These are phyloP conservation scores for Acanthosepion pharaonis DNA, from an alignment of 2,888 invertebrate genomes.

Conservation along the genomic window DNA sequence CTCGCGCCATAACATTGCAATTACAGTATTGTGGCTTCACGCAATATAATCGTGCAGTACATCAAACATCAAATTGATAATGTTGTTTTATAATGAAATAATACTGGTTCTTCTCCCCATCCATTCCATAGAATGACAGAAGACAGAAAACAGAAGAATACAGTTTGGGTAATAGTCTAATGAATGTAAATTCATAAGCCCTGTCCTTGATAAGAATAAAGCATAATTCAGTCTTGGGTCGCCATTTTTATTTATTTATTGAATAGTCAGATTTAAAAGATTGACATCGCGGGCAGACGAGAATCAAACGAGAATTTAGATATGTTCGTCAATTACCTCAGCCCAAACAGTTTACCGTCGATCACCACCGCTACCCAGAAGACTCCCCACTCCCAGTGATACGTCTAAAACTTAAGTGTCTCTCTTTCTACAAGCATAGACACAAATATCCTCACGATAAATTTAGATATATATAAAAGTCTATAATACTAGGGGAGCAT, in stretches of 20 bases:
- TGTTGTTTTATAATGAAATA: not conserved
- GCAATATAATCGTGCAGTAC: not conserved
- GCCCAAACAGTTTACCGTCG: not conserved
- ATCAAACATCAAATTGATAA: slow-evolving; percentile 33
- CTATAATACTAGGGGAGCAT: too few species aligned
- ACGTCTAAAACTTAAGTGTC: too few species aligned
- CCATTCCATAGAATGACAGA: not conserved
- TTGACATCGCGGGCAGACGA: not conserved
- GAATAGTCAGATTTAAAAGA: not conserved
- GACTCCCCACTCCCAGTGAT: too few species aligned
- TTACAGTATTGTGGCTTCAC: not conserved
- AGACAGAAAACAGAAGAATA: not conserved
- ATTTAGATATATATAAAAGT: too few species aligned
- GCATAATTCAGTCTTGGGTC: not conserved
- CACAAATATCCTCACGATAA: too few species aligned
- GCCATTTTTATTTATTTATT: not conserved
- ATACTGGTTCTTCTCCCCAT: not conserved
- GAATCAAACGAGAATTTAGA: not conserved
- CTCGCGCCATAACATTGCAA: not conserved
- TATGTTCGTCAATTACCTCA: not conserved
- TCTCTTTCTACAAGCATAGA: too few species aligned
- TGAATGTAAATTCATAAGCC: not conserved
- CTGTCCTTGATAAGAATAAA: not conserved
- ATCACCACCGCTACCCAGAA: not conserved
- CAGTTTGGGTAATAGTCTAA: not conserved